Conservation (phyloP, 2,888 invertebrate genomes). For the Apocheima hispidaria region DNA sequence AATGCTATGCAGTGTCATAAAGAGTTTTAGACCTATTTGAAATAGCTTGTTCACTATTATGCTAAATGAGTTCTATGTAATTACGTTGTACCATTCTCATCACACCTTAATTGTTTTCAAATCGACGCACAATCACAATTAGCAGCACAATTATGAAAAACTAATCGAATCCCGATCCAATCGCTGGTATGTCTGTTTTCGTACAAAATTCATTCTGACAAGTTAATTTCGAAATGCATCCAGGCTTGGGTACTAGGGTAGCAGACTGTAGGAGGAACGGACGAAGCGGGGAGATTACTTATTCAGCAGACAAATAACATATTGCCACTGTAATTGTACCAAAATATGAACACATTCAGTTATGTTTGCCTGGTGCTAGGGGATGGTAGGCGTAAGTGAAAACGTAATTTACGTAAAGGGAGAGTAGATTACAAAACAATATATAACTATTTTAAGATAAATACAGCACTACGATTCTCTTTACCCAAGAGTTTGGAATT, state of each 20-base stretch:
- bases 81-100: not conserved
- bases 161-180: slow-evolving; percentile 82
- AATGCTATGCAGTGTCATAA: not conserved
- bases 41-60: too few relatives aligned
- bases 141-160: slow-evolving; percentile 68
- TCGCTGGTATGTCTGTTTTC: slow-evolving; percentile 70
- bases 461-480: too few relatives aligned
- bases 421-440: not conserved
- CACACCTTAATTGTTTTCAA: slow-evolving; percentile 23
- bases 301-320: slow-evolving; percentile 81
- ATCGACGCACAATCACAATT: slow-evolving; percentile 48
- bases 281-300: slow-evolving; percentile 68
- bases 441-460: too few relatives aligned
- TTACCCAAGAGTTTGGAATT: too few relatives aligned
- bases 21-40: too few relatives aligned
- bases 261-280: slow-evolving; percentile 37
- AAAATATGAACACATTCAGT: slow-evolving; percentile 64
- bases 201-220: slow-evolving; percentile 80
- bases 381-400: slow-evolving; percentile 40
- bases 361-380: slow-evolving; percentile 57
- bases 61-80: too few relatives aligned
- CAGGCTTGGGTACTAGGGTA: slow-evolving; percentile 44
- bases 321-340: slow-evolving; percentile 80
- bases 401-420: slow-evolving; percentile 21
- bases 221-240: slow-evolving; percentile 82